A percentile compares a stretch with the other conserved stretches of the same genome.
phyloP scores from a whole-genome alignment of 2,797 vertebrate genomes.

The Tolypeutes matacus region DNA sequence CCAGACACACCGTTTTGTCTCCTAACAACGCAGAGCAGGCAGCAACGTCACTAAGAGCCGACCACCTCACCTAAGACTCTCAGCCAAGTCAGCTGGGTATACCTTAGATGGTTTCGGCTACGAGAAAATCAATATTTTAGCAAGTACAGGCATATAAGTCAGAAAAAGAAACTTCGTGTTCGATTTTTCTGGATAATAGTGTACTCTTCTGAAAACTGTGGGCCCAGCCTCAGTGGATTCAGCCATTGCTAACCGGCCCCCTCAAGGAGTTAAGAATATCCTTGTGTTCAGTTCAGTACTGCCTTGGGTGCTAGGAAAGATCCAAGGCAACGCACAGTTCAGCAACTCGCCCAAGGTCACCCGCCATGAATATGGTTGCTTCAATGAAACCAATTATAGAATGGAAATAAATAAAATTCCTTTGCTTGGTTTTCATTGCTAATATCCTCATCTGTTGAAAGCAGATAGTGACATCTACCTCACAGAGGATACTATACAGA shows the following conservation, averaged over 20 bases:
- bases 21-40: neutral
- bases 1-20: neutral
- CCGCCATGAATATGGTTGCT: neutral
- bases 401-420: accelerated
- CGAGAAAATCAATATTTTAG: neutral
- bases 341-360: neutral
- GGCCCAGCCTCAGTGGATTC: neutral
- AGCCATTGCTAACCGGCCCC: neutral
- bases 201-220: neutral
- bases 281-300: neutral
- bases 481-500: neutral
- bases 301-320: neutral
- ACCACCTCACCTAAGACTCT: neutral
- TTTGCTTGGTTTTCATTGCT: neutral
- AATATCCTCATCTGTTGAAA: neutral
- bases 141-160: neutral
- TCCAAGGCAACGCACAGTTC: neutral
- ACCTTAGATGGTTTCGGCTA: neutral
- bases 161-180: neutral
- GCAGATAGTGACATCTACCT: neutral
- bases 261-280: too few relatives aligned
- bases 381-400: neutral
- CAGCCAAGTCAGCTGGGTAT: neutral
- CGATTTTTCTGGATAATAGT: neutral
- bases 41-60: neutral